Percentiles rank a stretch among this genome's conserved stretches.
These are phyloP conservation scores for Drosophila nigrodunni DNA, from an alignment of 1,140 invertebrate species.

Conservation along the genomic window DNA sequence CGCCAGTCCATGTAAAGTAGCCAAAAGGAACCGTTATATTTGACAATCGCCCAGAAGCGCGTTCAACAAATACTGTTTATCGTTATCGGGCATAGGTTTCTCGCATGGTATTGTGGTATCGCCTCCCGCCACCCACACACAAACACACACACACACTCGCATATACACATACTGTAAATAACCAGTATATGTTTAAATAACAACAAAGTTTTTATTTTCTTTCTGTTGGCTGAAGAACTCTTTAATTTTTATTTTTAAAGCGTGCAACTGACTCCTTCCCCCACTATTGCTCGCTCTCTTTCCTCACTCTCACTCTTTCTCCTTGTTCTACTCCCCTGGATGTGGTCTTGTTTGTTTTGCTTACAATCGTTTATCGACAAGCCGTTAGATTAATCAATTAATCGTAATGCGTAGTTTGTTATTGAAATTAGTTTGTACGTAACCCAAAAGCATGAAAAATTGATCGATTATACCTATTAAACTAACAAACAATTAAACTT, in stretches of 20 bases:
- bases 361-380: constrained; percentile 14
- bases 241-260: constrained; percentile 11
- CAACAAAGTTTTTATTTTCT: constrained; percentile 7
- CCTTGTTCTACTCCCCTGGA: constrained; percentile 8
- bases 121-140: neutral
- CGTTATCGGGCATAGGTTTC: constrained; percentile 14
- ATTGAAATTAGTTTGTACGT: constrained; percentile 26
- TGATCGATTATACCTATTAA: neutral
- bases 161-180: constrained; percentile 35
- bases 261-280: constrained; percentile 9
- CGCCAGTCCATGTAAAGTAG: neutral
- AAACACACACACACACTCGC: constrained; percentile 8
- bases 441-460: constrained; percentile 22
- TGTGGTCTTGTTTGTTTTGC: constrained; percentile 35
- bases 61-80: neutral
- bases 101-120: constrained; percentile 8
- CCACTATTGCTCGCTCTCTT: neutral
- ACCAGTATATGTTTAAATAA: constrained; percentile 7
- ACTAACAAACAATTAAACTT: neutral
- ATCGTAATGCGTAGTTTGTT: constrained; percentile 15
- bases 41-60: constrained; percentile 22
- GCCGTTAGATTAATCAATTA: constrained; percentile 30
- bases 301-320: constrained; percentile 4
- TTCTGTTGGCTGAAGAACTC: constrained; percentile 14
- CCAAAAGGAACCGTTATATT: constrained; percentile 21